A percentile compares a stretch with the other conserved stretches of the same genome.
Evolutionary conservation across 2,888 invertebrate genomes (phyloP).

Genomic region (Apamea monoglypha): DNA sequence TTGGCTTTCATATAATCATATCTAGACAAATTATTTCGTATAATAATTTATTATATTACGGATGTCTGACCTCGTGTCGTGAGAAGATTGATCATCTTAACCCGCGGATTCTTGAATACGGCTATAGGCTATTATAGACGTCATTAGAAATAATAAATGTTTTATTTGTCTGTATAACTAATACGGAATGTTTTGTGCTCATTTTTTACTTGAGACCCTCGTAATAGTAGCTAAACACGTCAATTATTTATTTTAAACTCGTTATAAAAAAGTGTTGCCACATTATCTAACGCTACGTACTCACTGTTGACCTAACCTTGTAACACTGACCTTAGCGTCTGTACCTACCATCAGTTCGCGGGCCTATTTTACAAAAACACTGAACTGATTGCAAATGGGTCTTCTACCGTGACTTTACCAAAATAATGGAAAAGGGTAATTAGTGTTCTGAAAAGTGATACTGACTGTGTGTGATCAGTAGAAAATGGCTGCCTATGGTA

Average conservation of each 20-base stretch:
- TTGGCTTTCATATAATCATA: slow-evolving; percentile 30
- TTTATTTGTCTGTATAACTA: slow-evolving; percentile 27
- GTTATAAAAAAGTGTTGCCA: slow-evolving; percentile 37
- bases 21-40: slow-evolving; percentile 43
- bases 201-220: slow-evolving; percentile 19
- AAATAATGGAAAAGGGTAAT: slow-evolving; percentile 20
- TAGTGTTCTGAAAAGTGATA: neutral
- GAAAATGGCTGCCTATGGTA: neutral
- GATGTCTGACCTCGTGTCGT: slow-evolving; percentile 45
- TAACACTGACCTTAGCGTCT: slow-evolving; percentile 52
- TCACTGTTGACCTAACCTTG: slow-evolving; percentile 59
- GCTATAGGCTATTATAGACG: slow-evolving; percentile 5
- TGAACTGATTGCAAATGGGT: slow-evolving; percentile 49
- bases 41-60: slow-evolving; percentile 46
- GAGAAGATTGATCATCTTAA: slow-evolving; percentile 50
- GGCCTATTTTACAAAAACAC: slow-evolving; percentile 44
- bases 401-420: slow-evolving; percentile 15
- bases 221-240: slow-evolving; percentile 25
- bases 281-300: slow-evolving; percentile 16
- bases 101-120: slow-evolving; percentile 21
- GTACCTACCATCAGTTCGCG: slow-evolving; percentile 42
- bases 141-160: slow-evolving; percentile 42
- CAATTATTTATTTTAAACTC: slow-evolving; percentile 38
- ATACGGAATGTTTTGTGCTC: slow-evolving; percentile 19
- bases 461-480: neutral